A percentile compares a stretch with the other conserved stretches of the same genome.
phyloP scores from a whole-genome alignment of 2,113 vertebrate genomes.

The Nyctereutes procyonoides region DNA sequence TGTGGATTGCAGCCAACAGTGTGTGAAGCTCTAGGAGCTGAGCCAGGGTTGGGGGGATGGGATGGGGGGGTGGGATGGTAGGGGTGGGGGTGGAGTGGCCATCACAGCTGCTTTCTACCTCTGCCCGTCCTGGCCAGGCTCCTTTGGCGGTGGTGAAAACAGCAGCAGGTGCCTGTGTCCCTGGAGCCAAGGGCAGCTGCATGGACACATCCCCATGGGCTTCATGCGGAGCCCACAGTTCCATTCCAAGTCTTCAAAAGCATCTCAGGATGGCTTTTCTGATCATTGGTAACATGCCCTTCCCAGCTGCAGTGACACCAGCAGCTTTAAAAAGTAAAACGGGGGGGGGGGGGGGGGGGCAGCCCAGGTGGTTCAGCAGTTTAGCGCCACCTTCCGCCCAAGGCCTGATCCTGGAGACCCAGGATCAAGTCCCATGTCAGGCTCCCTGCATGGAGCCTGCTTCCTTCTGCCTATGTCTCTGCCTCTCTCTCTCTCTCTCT shows the following conservation, averaged over 20 bases:
- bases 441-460: no score
- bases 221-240: no score
- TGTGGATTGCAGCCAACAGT: accelerated
- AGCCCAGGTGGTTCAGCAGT: not conserved
- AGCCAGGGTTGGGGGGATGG: no score
- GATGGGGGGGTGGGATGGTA: no score
- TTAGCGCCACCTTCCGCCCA: no score
- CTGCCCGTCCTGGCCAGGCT: no score
- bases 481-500: no score
- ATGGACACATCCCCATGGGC: not conserved
- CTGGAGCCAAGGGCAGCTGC: not conserved
- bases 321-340: not conserved
- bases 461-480: no score
- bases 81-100: no score
- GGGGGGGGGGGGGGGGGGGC: not conserved
- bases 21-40: no score
- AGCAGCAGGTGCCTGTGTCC: accelerated
- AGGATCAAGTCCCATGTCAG: no score
- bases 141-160: not conserved
- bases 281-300: not conserved
- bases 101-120: not conserved
- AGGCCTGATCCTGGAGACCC: no score
- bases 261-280: not conserved
- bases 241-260: not conserved
- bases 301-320: not conserved